phyloP scores from a whole-genome alignment of 2,888 invertebrate species.

The Brachypterus glaber region DNA sequence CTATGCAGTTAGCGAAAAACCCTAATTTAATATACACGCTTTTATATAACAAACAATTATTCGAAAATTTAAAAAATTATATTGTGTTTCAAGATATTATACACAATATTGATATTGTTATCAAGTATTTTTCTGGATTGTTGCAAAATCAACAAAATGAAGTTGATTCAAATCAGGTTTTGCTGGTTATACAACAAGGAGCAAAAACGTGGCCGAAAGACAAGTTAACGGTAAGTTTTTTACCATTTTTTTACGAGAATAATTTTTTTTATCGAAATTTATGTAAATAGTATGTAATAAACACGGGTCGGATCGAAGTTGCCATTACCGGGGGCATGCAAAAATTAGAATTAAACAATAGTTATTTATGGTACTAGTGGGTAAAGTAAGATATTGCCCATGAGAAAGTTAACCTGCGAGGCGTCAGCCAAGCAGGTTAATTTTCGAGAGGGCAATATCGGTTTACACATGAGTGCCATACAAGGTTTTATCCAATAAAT shows the following conservation, averaged over 20 bases:
- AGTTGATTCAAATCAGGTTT: constrained; percentile 77
- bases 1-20: constrained; percentile 78
- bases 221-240: constrained; percentile 65
- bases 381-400: too few relatives aligned
- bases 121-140: constrained; percentile 59
- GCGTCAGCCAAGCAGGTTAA: too few relatives aligned
- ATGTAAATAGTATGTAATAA: too few relatives aligned
- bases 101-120: constrained; percentile 88
- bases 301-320: too few relatives aligned
- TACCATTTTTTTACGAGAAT: constrained; percentile 3
- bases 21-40: constrained; percentile 91
- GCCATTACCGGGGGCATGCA: too few relatives aligned
- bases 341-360: too few relatives aligned
- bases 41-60: constrained; percentile 84
- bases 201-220: constrained; percentile 92
- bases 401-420: too few relatives aligned
- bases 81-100: constrained; percentile 87
- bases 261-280: constrained; percentile 9
- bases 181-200: constrained; percentile 81
- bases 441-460: too few relatives aligned
- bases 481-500: too few relatives aligned
- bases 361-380: too few relatives aligned
- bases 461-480: too few relatives aligned
- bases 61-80: constrained; percentile 77
- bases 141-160: constrained; percentile 53